Conservation (phyloP, 2,888 invertebrate species). For the Agrenia bidenticulata region DNA sequence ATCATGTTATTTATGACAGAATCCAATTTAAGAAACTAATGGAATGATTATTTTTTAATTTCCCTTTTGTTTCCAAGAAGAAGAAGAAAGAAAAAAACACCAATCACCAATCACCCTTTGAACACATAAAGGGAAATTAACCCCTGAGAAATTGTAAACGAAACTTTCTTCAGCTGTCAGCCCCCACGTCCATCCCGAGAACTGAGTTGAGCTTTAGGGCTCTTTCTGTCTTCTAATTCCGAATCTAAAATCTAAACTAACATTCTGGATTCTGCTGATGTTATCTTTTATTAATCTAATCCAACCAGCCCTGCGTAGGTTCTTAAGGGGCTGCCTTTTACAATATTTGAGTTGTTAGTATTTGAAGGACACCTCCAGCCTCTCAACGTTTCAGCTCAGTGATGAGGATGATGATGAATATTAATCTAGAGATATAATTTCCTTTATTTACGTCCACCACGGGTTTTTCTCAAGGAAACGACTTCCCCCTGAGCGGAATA, state of each 20-base stretch:
- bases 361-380: too few relatives aligned
- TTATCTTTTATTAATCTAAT: too few relatives aligned
- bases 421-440: constrained; percentile 12
- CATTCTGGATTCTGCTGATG: too few relatives aligned
- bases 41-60: constrained; percentile 40
- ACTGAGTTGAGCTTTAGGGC: background rate
- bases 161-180: constrained; percentile 11
- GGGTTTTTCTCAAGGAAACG: too few relatives aligned
- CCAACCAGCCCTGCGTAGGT: too few relatives aligned
- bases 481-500: background rate
- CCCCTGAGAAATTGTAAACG: background rate
- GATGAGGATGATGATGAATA: constrained; percentile 5
- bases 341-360: too few relatives aligned
- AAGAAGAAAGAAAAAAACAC: constrained; percentile 16
- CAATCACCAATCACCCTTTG: background rate
- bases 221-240: background rate
- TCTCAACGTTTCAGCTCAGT: too few relatives aligned
- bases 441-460: background rate
- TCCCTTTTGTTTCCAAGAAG: constrained; percentile 19
- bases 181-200: background rate
- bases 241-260: too few relatives aligned
- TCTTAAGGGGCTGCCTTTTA: too few relatives aligned
- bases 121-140: background rate
- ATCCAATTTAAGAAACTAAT: constrained; percentile 41
- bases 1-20: constrained; percentile 30